Evolutionary conservation across 2,113 vertebrate genomes (phyloP).

Genomic region (Muscicapa adusta): DNA sequence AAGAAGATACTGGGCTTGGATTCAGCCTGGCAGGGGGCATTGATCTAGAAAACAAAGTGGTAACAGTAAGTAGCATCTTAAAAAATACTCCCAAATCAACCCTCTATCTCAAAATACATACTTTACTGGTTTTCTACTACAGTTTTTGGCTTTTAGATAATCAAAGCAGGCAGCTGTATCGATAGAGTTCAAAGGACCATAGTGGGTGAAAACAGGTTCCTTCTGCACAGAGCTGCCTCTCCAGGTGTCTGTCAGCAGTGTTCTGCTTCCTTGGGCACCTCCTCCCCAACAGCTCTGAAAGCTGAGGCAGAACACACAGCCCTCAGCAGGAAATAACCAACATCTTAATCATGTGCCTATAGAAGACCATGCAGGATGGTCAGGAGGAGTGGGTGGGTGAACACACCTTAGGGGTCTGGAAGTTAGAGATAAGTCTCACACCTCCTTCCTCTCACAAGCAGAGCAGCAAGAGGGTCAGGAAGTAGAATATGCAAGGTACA

Average conservation of each 20-base stretch:
- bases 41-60: conserved; percentile 87
- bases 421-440: neutral
- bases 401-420: neutral
- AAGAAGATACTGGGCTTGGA: conserved; percentile 87
- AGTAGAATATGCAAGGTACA: rapidly evolving
- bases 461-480: neutral
- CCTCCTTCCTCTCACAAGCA: neutral
- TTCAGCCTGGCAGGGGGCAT: conserved; percentile 92
- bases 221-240: neutral
- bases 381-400: neutral
- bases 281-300: neutral
- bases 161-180: neutral
- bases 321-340: neutral
- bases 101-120: neutral
- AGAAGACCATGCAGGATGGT: neutral
- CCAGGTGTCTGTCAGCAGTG: neutral
- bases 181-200: neutral
- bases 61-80: conserved; percentile 78
- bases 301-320: neutral
- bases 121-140: neutral
- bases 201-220: neutral
- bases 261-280: neutral
- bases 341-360: rapidly evolving
- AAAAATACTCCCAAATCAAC: neutral
- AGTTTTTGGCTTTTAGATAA: neutral